Percentiles rank a stretch among this genome's conserved stretches.
Evolutionary conservation across 2,888 invertebrate species (phyloP).

Genomic region (Acleris cristana): DNA sequence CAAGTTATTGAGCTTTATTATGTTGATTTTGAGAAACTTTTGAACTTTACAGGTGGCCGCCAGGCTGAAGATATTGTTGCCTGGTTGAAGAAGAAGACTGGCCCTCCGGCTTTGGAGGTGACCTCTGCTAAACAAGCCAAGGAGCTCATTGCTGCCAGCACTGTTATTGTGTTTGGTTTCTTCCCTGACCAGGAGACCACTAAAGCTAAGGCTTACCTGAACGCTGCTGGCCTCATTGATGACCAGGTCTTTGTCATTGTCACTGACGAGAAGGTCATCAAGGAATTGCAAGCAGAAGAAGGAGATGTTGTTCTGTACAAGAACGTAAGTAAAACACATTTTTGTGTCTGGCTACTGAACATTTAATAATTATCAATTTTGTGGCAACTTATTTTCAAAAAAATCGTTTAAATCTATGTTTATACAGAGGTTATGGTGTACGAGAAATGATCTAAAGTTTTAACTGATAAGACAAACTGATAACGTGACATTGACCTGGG

Average conservation of each 20-base stretch:
- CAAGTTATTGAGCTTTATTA: conserved; percentile 5
- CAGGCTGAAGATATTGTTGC: conserved; percentile 95
- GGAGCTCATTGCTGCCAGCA: conserved; percentile 90
- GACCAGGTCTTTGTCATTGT: conserved; percentile 95
- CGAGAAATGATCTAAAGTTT: neutral
- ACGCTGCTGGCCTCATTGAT: conserved; percentile 91
- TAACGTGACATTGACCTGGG: conserved; percentile 18
- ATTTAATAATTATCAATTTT: neutral
- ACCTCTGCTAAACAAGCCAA: conserved; percentile 91
- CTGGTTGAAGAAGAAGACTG: conserved; percentile 98
- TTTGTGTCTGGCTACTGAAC: neutral
- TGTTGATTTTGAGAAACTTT: conserved; percentile 1
- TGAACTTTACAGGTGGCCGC: conserved; percentile 88
- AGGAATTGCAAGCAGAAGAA: conserved; percentile 90
- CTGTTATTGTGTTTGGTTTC: conserved; percentile 95
- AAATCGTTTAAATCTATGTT: no score
- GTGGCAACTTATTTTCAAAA: no score
- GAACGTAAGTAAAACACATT: conserved; percentile 84
- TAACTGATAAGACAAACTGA: conserved; percentile 17
- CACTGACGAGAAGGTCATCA: conserved; percentile 89
- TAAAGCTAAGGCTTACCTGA: conserved; percentile 92
- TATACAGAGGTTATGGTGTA: no score
- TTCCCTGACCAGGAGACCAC: conserved; percentile 92
- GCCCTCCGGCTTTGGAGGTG: conserved; percentile 95
- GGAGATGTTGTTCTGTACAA: conserved; percentile 95